Evolutionary conservation across 2,888 invertebrate genomes (phyloP).

Genomic region (Meandrusa payeni): DNA sequence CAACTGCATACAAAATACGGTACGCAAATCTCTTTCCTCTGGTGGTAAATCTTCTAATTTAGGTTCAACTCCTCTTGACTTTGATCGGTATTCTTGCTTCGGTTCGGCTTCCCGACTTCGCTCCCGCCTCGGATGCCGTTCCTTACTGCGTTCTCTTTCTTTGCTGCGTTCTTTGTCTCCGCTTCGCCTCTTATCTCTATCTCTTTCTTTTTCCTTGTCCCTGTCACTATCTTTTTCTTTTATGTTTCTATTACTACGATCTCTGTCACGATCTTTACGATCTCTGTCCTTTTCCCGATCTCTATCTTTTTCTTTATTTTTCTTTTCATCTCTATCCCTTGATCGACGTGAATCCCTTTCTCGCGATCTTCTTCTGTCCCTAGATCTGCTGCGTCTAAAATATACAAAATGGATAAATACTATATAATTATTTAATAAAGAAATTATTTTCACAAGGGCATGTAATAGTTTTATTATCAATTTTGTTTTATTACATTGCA

Average conservation of each 20-base stretch:
- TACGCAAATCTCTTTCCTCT: slow-evolving; percentile 98
- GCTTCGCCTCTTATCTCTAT: slow-evolving; percentile 46
- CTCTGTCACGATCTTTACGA: slow-evolving; percentile 36
- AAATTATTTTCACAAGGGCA: no score
- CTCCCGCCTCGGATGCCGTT: slow-evolving; percentile 52
- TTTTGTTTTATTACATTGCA: no score
- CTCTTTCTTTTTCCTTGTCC: slow-evolving; percentile 37
- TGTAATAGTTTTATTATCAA: no score
- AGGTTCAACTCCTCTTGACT: slow-evolving; percentile 77
- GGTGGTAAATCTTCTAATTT: slow-evolving; percentile 91
- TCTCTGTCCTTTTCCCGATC: slow-evolving; percentile 52
- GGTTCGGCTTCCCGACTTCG: slow-evolving; percentile 55
- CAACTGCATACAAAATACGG: slow-evolving; percentile 99
- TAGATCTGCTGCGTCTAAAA: slow-evolving; percentile 65
- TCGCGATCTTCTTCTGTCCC: slow-evolving; percentile 76
- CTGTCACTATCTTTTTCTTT: slow-evolving; percentile 49
- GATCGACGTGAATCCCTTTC: slow-evolving; percentile 82
- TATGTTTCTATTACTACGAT: slow-evolving; percentile 35
- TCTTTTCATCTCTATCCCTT: slow-evolving; percentile 76
- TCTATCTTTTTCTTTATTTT: slow-evolving; percentile 48
- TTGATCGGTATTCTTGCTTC: slow-evolving; percentile 60
- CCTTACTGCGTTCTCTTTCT: slow-evolving; percentile 45
- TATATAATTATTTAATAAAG: no score
- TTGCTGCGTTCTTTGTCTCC: slow-evolving; percentile 44
- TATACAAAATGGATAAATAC: no score